Conservation (phyloP, 2,888 invertebrate genomes). For the Cyclophora punctaria region DNA sequence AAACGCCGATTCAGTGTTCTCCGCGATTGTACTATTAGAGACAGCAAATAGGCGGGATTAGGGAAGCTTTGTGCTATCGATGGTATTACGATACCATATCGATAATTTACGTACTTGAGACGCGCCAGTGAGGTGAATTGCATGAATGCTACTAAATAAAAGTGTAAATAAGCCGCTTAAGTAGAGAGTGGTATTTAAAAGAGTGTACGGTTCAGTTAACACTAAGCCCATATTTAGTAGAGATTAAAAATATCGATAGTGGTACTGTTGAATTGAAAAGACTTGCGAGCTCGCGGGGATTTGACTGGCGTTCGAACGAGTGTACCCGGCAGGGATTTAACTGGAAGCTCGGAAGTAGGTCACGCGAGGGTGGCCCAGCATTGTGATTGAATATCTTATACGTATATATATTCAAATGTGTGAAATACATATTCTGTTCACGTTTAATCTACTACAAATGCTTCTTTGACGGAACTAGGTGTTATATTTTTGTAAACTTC, state of each 20-base stretch:
- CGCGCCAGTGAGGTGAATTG: too few relatives aligned
- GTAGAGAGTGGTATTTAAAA: too few relatives aligned
- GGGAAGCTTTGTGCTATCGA: not conserved
- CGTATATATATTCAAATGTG: too few relatives aligned
- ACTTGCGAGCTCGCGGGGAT: conserved; percentile 20
- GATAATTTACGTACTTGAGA: not conserved
- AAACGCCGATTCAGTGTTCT: conserved; percentile 5
- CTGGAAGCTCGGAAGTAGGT: conserved; percentile 28
- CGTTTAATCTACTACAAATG: too few relatives aligned
- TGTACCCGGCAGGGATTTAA: conserved; percentile 24
- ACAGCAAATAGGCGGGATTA: conserved; percentile 6
- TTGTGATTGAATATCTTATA: not conserved
- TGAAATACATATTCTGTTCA: too few relatives aligned
- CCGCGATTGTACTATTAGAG: conserved; percentile 1
- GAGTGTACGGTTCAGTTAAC: too few relatives aligned
- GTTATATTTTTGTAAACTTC: too few relatives aligned
- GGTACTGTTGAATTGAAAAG: not conserved
- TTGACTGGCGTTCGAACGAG: conserved; percentile 26
- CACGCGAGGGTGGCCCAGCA: conserved; percentile 21
- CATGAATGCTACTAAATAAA: too few relatives aligned
- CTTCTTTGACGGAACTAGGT: too few relatives aligned
- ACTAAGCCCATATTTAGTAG: not conserved
- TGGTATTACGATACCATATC: not conserved
- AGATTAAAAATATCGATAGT: not conserved
- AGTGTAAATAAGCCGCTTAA: too few relatives aligned